Percentiles rank a stretch among this genome's conserved stretches.
Evolutionary conservation across 2,797 vertebrate species (phyloP).

Genomic region (Brachymystax lenok): DNA sequence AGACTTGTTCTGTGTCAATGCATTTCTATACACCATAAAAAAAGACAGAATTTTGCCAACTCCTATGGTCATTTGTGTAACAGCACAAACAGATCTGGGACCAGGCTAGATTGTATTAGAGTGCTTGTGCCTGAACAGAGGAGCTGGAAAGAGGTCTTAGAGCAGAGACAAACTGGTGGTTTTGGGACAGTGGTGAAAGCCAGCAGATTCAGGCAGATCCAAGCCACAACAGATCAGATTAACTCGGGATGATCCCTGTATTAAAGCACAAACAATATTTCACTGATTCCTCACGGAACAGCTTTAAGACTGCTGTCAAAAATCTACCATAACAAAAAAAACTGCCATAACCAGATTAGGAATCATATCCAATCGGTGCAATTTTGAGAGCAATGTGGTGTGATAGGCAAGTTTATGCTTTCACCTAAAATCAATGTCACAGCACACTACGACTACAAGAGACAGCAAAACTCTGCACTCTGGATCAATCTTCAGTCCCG

Average conservation of each 20-base stretch:
- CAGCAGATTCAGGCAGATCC: constrained; percentile 67
- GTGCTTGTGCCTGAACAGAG: not conserved
- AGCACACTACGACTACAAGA: constrained; percentile 10
- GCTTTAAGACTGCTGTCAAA: constrained; percentile 41
- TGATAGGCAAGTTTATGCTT: not conserved
- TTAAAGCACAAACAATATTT: constrained; percentile 56
- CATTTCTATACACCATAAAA: not conserved
- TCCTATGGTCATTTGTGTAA: too few relatives aligned
- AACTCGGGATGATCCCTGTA: constrained; percentile 63
- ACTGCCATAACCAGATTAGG: too few relatives aligned
- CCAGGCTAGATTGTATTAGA: not conserved
- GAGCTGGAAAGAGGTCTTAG: not conserved
- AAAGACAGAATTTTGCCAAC: not conserved
- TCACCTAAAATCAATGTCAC: constrained; percentile 61
- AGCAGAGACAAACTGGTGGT: constrained; percentile 21
- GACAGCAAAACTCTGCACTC: constrained; percentile 34
- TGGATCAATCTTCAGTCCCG: constrained; percentile 15
- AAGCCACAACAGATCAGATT: constrained; percentile 68
- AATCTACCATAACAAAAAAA: too few relatives aligned
- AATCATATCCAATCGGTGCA: constrained; percentile 3
- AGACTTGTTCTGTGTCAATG: not conserved
- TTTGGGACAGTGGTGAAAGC: constrained; percentile 56
- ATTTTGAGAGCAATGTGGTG: too few relatives aligned
- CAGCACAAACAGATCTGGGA: too few relatives aligned
- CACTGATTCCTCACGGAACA: constrained; percentile 56